phyloP scores from a whole-genome alignment of 2,797 vertebrate species.

The Thaleichthys pacificus region DNA sequence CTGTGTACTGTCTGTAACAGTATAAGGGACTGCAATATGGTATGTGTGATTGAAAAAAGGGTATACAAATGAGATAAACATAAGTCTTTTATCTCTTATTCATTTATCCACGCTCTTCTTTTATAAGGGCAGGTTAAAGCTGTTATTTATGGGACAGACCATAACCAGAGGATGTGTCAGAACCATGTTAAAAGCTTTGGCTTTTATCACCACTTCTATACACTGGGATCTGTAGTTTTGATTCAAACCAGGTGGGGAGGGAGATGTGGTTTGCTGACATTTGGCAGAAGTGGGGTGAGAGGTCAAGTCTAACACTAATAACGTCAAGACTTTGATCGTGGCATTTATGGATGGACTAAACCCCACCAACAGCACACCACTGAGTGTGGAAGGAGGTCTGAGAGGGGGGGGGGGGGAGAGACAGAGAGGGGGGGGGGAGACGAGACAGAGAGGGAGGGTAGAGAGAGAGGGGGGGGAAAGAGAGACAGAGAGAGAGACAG shows the following conservation, averaged over 20 bases:
- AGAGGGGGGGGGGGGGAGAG: neutral
- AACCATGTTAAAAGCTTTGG: slow-evolving; percentile 41
- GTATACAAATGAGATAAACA: slow-evolving; percentile 1
- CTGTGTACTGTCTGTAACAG: too few relatives aligned
- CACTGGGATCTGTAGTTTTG: slow-evolving; percentile 79
- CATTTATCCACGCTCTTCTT: slow-evolving; percentile 38
- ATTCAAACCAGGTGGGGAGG: slow-evolving; percentile 91
- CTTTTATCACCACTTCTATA: slow-evolving; percentile 66
- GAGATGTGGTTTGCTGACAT: slow-evolving; percentile 78
- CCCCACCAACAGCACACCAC: slow-evolving; percentile 65
- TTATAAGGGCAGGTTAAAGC: slow-evolving; percentile 59
- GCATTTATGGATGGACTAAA: slow-evolving; percentile 89
- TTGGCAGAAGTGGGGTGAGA: slow-evolving; percentile 74
- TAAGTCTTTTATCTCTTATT: slow-evolving; percentile 40
- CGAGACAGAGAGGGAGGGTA: neutral
- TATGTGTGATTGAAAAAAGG: neutral
- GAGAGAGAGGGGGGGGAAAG: neutral
- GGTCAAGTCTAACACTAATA: slow-evolving; percentile 93
- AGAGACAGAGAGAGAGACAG: too few relatives aligned
- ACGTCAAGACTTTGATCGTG: slow-evolving; percentile 91
- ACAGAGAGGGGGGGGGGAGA: neutral
- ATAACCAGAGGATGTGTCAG: slow-evolving; percentile 61
- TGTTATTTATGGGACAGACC: slow-evolving; percentile 66
- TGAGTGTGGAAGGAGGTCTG: slow-evolving; percentile 10
- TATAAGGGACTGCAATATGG: neutral